Evolutionary conservation across 2,113 vertebrate genomes (phyloP).

Genomic region (Tamias sibiricus): DNA sequence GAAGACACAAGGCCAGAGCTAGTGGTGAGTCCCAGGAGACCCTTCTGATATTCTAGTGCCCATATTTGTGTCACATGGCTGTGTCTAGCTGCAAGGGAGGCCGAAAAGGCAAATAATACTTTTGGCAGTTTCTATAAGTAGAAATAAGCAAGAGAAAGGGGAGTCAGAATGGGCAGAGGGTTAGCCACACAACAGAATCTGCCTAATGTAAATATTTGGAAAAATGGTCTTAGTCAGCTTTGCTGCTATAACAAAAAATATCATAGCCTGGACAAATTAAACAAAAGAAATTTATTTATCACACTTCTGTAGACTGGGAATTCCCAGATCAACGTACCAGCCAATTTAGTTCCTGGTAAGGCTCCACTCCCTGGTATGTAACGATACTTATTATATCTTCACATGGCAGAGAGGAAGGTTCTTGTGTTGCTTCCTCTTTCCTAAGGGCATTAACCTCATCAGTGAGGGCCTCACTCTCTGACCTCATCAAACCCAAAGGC

Average conservation of each 20-base stretch:
- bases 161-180: accelerated
- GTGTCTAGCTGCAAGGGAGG: not conserved
- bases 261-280: not conserved
- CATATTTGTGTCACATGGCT: not conserved
- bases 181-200: not conserved
- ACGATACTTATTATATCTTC: not conserved
- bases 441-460: not conserved
- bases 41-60: not conserved
- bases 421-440: not conserved
- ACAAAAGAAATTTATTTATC: not conserved
- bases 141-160: not conserved
- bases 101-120: not conserved
- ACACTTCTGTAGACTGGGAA: not conserved
- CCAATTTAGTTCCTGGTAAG: not conserved
- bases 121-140: not conserved
- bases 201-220: not conserved
- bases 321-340: not conserved
- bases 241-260: not conserved
- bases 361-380: not conserved
- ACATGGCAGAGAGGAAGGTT: not conserved
- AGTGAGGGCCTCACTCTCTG: not conserved
- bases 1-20: not conserved
- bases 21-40: not conserved
- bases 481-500: not conserved
- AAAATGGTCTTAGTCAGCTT: not conserved